Conservation (phyloP, 2,888 invertebrate species). For the Orchesellides sinensis region DNA sequence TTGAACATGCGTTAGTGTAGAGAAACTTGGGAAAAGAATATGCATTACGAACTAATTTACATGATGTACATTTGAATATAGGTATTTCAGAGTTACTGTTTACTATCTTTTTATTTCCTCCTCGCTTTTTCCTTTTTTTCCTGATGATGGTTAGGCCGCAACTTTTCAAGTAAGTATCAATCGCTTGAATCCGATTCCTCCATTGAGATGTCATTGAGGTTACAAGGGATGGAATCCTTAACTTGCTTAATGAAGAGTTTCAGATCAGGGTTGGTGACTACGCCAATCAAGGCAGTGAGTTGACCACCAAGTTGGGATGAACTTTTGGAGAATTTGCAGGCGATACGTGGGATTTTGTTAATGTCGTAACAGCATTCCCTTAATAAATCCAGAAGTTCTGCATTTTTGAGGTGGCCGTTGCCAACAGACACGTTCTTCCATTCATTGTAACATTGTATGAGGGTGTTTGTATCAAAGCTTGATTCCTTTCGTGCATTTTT, state of each 20-base stretch:
- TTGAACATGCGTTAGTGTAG: slow-evolving; percentile 32
- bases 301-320: background rate
- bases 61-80: too few species aligned
- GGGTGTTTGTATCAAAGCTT: background rate
- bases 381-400: background rate
- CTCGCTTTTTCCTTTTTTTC: background rate
- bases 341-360: background rate
- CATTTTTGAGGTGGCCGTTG: slow-evolving; percentile 1
- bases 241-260: slow-evolving; percentile 9
- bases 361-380: background rate
- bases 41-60: background rate
- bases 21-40: slow-evolving; percentile 2
- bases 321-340: background rate
- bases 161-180: too few species aligned
- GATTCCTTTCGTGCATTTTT: background rate
- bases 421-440: slow-evolving; percentile 6
- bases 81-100: too few species aligned
- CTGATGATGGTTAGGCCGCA: background rate
- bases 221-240: slow-evolving; percentile 1
- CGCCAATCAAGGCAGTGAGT: background rate
- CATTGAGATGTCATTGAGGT: too few species aligned
- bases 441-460: background rate
- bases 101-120: background rate
- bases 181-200: too few species aligned
- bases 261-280: background rate